Evolutionary conservation across 2,113 vertebrate species (phyloP), one percentile per base, ranked within the genome.

Genomic region (Crotalus tigris): DNA sequence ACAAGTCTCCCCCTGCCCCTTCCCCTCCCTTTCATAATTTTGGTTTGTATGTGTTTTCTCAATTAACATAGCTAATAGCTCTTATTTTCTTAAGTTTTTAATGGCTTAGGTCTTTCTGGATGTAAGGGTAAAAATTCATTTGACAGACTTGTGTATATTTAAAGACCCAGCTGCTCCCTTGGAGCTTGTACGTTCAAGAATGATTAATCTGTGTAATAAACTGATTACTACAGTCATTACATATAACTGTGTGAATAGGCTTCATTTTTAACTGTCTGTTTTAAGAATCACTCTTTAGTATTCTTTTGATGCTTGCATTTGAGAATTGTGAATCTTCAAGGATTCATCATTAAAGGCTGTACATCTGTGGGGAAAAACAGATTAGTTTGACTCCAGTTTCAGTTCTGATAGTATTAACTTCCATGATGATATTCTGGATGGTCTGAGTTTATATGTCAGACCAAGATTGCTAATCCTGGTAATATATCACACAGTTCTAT

Each of bases 201-300:
- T 98, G 98, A 99, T 99, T 99, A 99, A 99, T 99, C 99, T 99
- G 99, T 99, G 99, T 99, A 99, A 99, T 99, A 99, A 99, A 98
- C 98, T 98, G 98, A 98, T 98, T 98, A 98, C 98, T 98, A 98
- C 98, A 98, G 98, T 98, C 98, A 98, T 98, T 98, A 98, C 98
- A 96, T 98, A 98, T 95, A 98, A 97, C 97, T 93, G 98, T 98
- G 97, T 98, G 97, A 97, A 96, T 97, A 98, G 97, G 97, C 97
- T 98, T 97, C 97, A 97, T 98, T 97, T 96, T 85, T 64, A 69
- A 93, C 97, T 96, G 97, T 96, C 92, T 59, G 94, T 95, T 97
- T 96, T 54, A 97, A 97, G 95, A 96, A 94, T 96, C 93, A 93
- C 93, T 87, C 58, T 87, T 91, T 93, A 96, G 5, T 92, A 44